A percentile compares a stretch with the other conserved stretches of the same genome.
phyloP scores from a whole-genome alignment of 92 coral and sea anemone species.

The Micromussa lordhowensis region DNA sequence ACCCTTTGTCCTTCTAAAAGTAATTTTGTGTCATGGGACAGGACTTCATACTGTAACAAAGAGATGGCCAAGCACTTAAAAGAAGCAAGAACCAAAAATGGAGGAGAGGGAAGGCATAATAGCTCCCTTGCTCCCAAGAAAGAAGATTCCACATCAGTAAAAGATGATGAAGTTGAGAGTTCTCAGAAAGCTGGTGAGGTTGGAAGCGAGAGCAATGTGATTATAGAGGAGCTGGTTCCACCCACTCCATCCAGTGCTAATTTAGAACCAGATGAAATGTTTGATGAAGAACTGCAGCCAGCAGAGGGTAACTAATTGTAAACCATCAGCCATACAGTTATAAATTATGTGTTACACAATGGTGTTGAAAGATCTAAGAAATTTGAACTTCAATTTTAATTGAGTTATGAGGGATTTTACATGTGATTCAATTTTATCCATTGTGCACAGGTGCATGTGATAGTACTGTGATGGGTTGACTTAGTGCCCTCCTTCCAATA shows the following conservation, averaged over 20 bases:
- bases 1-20: neutral
- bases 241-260: slow-evolving; percentile 26
- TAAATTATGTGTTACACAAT: no score
- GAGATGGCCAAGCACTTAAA: slow-evolving; percentile 82
- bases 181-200: slow-evolving; percentile 7
- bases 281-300: slow-evolving; percentile 64
- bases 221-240: slow-evolving; percentile 5
- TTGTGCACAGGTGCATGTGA: no score
- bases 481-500: no score
- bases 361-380: no score
- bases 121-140: neutral
- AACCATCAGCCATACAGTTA: neutral
- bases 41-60: slow-evolving; percentile 86
- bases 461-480: no score
- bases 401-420: no score
- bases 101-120: neutral
- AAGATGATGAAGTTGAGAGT: slow-evolving; percentile 24
- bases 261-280: slow-evolving; percentile 50
- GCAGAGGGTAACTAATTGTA: slow-evolving; percentile 30
- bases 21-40: slow-evolving; percentile 1
- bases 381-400: no score
- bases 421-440: no score
- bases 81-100: slow-evolving; percentile 37
- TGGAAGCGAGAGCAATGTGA: slow-evolving; percentile 20
- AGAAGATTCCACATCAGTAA: slow-evolving; percentile 17